Evolutionary conservation across 2,888 invertebrate species (phyloP), one percentile per base, ranked within the genome.

Genomic region (Parelbella ahira): DNA sequence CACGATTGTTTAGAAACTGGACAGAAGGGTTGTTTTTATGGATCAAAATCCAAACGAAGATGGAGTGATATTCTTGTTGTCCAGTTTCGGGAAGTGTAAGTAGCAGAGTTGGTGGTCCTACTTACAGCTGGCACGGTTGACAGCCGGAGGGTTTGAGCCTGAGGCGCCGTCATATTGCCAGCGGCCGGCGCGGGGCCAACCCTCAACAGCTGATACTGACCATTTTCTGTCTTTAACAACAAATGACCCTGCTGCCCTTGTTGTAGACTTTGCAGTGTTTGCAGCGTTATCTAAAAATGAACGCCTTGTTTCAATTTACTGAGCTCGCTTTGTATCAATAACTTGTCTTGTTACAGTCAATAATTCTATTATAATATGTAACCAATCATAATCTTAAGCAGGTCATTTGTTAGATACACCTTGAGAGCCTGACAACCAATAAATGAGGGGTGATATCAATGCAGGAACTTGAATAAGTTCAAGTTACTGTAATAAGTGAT

Each of bases 191-290:
- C 93, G 57, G 95, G 94, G 54, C 95, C 95, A 13, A 60, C 59
- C 77, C 97, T 92, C 71, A 98, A 89, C 77, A 98, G 89, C 84
- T 98, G 97, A 86, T 94, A 95, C 82, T 97, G 96, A 69, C 98
- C 98, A 90, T 95, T 97, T 89, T 98, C 98, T 71, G 97, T 98
- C 90, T 97, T 97, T 79, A 98, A 90, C 74, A 98, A 91, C 78
- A 98, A 90, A 82, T 91, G 90, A 77, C 97, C 95, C 82, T 94
- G 95, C 79, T 96, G 94, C 74, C 95, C 94, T 57, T 94, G 93
- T 88, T 94, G 96, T 56, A 95, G 90, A 73, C 93, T 93, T 81
- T 94, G 94, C 66, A 96, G 90, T 70, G 95, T 91, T 89, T 95
- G 95, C 83, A 96, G 90, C 66, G 96, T 96, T 88, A 96, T 93